Evolutionary conservation across 2,797 vertebrate genomes (phyloP).

Genomic region (Pelodytes ibericus): DNA sequence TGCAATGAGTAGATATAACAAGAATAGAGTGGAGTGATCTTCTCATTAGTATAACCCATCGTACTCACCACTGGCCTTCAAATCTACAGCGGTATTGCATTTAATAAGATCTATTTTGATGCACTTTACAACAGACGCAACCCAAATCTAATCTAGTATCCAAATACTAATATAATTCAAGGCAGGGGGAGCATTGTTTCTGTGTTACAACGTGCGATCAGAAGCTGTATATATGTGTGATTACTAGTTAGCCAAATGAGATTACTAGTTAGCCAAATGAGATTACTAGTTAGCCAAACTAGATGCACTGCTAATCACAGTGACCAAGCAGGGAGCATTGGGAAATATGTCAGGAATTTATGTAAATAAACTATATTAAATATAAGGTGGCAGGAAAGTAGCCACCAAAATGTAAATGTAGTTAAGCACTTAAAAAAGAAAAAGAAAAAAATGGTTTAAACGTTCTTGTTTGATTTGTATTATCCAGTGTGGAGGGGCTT

Average conservation of each 20-base stretch:
- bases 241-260: background rate
- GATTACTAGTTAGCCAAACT: background rate
- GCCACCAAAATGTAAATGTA: no score
- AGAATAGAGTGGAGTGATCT: conserved; percentile 51
- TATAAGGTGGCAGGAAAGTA: no score
- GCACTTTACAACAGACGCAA: conserved; percentile 11
- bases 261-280: background rate
- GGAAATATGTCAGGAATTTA: background rate
- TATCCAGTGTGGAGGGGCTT: no score
- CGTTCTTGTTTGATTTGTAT: no score
- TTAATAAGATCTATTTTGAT: conserved; percentile 42
- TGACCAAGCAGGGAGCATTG: background rate
- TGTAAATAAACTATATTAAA: background rate
- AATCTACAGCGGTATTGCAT: conserved; percentile 26
- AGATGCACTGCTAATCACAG: conserved; percentile 23
- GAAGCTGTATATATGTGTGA: background rate
- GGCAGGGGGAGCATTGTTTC: background rate
- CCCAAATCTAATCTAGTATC: conserved; percentile 2
- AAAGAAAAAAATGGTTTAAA: no score
- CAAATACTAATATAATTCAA: background rate
- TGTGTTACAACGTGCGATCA: background rate
- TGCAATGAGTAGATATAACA: conserved; percentile 52
- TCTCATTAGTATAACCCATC: conserved; percentile 55
- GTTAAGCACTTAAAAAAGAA: no score
- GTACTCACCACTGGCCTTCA: conserved; percentile 34